Evolutionary conservation across 2,888 invertebrate genomes (phyloP), one percentile per base, ranked within the genome.

Genomic region (Scotopteryx bipunctaria): DNA sequence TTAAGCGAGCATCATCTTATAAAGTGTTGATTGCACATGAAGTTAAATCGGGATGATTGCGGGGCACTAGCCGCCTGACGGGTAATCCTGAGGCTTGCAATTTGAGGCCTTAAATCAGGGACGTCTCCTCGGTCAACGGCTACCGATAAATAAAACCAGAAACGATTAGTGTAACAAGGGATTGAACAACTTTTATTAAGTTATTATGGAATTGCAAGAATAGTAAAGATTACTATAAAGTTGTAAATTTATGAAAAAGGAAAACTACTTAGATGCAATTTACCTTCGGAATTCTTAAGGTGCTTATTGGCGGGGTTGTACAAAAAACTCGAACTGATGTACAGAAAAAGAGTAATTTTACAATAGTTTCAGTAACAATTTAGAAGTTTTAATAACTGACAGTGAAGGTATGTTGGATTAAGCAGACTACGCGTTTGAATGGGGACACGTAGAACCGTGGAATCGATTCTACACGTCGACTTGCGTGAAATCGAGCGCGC

Each of bases 21-120:
- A 59, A 62, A 63, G 64, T 64, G 63, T 62, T 64, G 64, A 66
- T 62, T 63, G 58, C 57, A 57, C 45, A 55, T 71, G 69, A 73
- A 68, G 71, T 76, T 72, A 72, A 74, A 71, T 69, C 72, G 70
- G 73, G 76, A 76, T 71, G 76, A 76, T 76, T 71, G 73, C 44
- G 23, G 43, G 43, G 78, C 71, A 78, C 71, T 71, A n/a, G n/a
- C 66, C 70, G 77, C 72, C 74, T 72, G 84, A 85, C 88, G 38
- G 38, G 78, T 71, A 78, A 73, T 72, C 68, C 70, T 74, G 67
- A 67, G 76, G 74, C 73, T 73, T 83, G 88, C 88, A 89, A 90
- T 90, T 89, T 90, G 76, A 78, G 81, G 78, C 81, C 76, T 65
- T 90, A 90, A 90, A 90, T 90, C 89, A 88, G 76, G 70, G 67